Conservation (phyloP, 2,113 vertebrate genomes). For the Melozone crissalis region DNA sequence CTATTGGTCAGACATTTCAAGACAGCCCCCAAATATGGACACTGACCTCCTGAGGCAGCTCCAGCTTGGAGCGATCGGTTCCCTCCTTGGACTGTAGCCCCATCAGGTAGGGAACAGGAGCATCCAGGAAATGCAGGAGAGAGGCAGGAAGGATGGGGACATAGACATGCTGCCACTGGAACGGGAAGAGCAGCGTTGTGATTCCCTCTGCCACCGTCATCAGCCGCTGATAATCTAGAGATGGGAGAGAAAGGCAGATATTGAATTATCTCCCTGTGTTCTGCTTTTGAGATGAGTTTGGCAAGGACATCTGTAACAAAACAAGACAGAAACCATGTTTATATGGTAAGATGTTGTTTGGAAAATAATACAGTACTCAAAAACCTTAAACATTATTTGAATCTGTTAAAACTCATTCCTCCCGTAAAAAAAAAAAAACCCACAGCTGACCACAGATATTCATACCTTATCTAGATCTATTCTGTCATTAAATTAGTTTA, state of each 20-base stretch:
- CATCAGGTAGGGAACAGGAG: constrained; percentile 96
- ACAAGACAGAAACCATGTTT: neutral
- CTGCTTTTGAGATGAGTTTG: neutral
- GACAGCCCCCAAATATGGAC: rapidly evolving
- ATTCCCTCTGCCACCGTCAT: constrained; percentile 95
- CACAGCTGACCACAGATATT: neutral
- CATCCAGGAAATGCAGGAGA: constrained; percentile 93
- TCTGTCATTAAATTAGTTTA: neutral
- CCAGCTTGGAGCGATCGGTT: constrained; percentile 90
- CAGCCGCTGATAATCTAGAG: constrained; percentile 91
- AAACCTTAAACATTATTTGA: neutral
- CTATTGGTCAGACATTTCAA: rapidly evolving
- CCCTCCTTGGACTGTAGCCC: constrained; percentile 93
- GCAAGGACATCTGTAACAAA: neutral
- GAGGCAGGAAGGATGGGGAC: constrained; percentile 94
- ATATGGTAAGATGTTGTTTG: neutral
- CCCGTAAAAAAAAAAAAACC: neutral
- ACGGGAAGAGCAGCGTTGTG: constrained; percentile 91
- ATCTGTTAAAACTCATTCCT: neutral
- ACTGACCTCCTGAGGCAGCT: constrained; percentile 94
- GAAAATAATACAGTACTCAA: neutral
- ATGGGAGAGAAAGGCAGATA: neutral
- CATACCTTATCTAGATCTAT: neutral
- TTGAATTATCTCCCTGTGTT: neutral
- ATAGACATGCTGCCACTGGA: constrained; percentile 98